Evolutionary conservation across 2,797 vertebrate genomes (phyloP), one percentile per base, ranked within the genome.

Genomic region (Enteromius treurensis): DNA sequence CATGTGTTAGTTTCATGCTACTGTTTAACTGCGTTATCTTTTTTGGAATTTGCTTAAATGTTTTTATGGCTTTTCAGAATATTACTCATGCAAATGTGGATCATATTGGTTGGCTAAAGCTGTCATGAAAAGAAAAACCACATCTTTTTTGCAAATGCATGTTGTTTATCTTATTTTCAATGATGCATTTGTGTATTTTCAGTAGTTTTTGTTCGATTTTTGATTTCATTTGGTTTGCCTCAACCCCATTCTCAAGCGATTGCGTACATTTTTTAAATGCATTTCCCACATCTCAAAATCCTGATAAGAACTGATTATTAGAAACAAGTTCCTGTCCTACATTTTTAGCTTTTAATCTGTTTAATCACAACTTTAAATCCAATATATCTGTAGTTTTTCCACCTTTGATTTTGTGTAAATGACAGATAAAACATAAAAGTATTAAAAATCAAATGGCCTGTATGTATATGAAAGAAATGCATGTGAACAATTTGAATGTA

Each of bases 381-480:
- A 51, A 23, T 65, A 49, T 78, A 78, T 51, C 1, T 34, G 11
- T 4, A 5, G 3, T 40, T 55, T 58, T 45, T 9, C 29, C 11
- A 15, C 13, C 40, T 19, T 19, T 58, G 14, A 71, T 55, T 74
- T 65, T 11, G 34, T 69, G 81, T 82, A 82, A 86, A 76, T 79
- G 84, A 89, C 84, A 84, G 47, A 53, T 60, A 8, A 42, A 76
- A 60, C 17, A 3, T 10, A 62, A 29, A 42, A 13, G 1, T 45
- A 37, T 76, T 90, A 78, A 89, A 87, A 89, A 90, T 93, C 88
- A 87, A 90, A 88, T 23, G 88, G 79, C 42, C 60, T 85, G 45
- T 77, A 51, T 83, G 60, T 55, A 55, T 29, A 2, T 68, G 73
- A 29, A 73, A 42, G 53, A 40, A 55, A 75, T 40, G 83, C 32